Conservation (phyloP, 2,113 vertebrate genomes). For the Odobenus rosmarus region DNA sequence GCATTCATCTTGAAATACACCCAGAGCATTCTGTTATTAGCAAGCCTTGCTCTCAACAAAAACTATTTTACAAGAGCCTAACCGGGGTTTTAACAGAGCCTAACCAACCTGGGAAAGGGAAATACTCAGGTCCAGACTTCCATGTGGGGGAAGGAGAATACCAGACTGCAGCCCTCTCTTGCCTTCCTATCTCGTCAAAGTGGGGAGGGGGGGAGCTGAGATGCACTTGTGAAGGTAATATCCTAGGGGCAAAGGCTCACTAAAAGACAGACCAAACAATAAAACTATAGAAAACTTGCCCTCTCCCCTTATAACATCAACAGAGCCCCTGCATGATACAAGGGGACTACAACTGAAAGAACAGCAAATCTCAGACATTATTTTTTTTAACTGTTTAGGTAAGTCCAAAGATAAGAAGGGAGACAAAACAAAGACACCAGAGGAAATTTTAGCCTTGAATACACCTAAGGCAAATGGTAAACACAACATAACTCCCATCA, state of each 20-base stretch:
- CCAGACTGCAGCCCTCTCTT: neutral
- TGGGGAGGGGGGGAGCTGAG: neutral
- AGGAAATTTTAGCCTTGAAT: neutral
- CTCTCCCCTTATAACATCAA: neutral
- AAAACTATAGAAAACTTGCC: neutral
- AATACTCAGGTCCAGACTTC: neutral
- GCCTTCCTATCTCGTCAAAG: neutral
- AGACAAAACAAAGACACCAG: neutral
- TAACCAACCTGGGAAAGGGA: neutral
- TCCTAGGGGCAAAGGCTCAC: neutral
- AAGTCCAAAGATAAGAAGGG: neutral
- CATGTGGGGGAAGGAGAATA: neutral
- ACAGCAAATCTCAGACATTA: neutral
- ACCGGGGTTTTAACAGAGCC: neutral
- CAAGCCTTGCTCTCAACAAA: neutral
- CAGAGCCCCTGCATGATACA: neutral
- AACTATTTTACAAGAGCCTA: neutral
- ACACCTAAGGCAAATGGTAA: neutral
- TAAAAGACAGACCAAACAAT: neutral
- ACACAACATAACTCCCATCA: neutral
- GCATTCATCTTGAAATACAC: slow-evolving; percentile 10
- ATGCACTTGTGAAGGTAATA: neutral
- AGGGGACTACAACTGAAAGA: neutral
- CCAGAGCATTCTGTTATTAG: neutral
- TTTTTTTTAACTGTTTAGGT: neutral